Percentiles rank a stretch among this genome's conserved stretches.
These are phyloP conservation scores for Bunonema sp. DNA, from an alignment of 2,888 invertebrate species.

Conservation along the genomic window DNA sequence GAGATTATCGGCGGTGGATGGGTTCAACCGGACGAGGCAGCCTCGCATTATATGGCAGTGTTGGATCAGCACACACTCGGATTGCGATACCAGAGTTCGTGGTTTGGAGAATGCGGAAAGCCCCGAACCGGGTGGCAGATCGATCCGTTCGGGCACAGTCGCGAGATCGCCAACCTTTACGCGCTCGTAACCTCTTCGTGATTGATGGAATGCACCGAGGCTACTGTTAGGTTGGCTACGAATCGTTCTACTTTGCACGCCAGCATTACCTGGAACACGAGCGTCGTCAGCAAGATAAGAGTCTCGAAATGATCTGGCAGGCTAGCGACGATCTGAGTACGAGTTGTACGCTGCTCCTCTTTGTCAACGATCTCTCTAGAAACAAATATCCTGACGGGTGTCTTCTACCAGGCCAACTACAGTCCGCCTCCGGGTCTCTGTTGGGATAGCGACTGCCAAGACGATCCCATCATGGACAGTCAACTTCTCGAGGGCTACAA, in stretches of 20 bases:
- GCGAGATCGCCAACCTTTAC: slow-evolving; percentile 48
- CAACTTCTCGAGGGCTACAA: slow-evolving; percentile 56
- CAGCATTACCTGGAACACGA: slow-evolving; percentile 26
- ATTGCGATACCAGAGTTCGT: slow-evolving; percentile 44
- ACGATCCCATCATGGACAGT: slow-evolving; percentile 47
- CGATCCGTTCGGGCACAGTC: slow-evolving; percentile 51
- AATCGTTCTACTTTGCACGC: slow-evolving; percentile 46
- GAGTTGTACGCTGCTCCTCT: too few relatives aligned
- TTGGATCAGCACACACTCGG: too few relatives aligned
- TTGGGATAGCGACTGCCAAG: slow-evolving; percentile 66
- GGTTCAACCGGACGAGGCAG: slow-evolving; percentile 51
- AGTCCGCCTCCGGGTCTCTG: slow-evolving; percentile 82
- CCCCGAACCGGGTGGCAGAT: slow-evolving; percentile 51
- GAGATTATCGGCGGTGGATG: slow-evolving; percentile 44
- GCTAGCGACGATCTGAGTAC: slow-evolving; percentile 43
- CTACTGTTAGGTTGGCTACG: slow-evolving; percentile 67
- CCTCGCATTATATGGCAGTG: slow-evolving; percentile 48
- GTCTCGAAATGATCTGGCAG: slow-evolving; percentile 46
- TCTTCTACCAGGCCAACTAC: slow-evolving; percentile 46
- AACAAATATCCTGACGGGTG: slow-evolving; percentile 62
- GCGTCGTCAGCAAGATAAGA: slow-evolving; percentile 17
- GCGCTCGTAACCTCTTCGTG: slow-evolving; percentile 37
- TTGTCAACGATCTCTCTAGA: too few relatives aligned
- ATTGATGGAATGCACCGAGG: too few relatives aligned
- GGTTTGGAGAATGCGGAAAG: slow-evolving; percentile 45